Evolutionary conservation across 2,113 vertebrate genomes (phyloP).

Genomic region (Pteruthius melanotis): DNA sequence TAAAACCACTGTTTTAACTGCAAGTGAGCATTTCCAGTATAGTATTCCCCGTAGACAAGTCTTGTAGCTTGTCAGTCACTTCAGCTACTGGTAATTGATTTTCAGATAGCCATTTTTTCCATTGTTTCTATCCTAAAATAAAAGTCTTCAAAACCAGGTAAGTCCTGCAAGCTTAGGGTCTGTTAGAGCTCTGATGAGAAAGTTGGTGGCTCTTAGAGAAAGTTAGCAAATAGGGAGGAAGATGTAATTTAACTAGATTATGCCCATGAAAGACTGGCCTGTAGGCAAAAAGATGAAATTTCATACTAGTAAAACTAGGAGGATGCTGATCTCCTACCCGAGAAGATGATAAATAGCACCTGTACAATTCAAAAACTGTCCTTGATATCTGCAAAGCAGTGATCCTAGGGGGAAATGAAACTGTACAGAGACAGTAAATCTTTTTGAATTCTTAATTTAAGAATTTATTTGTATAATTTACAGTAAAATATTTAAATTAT

Average conservation of each 20-base stretch:
- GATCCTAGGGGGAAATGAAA: not conserved
- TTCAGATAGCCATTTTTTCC: not conserved
- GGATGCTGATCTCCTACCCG: not conserved
- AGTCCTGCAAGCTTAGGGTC: not conserved
- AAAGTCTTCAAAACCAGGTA: not conserved
- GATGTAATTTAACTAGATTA: not conserved
- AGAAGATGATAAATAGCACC: not conserved
- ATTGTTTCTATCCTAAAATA: not conserved
- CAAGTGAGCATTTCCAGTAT: not conserved
- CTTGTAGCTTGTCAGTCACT: not conserved
- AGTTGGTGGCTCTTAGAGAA: not conserved
- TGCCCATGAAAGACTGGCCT: not conserved
- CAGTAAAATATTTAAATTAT: not conserved
- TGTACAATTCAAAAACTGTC: not conserved
- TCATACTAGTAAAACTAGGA: not conserved
- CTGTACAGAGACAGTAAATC: not conserved
- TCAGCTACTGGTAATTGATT: not conserved
- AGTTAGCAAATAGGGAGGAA: not conserved
- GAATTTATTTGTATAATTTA: not conserved
- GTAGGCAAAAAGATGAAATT: not conserved
- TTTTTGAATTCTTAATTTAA: not conserved
- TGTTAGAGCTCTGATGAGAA: not conserved
- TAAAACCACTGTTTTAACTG: not conserved
- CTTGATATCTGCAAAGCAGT: not conserved
- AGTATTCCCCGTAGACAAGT: not conserved